These are phyloP conservation scores for Cecropterus lyciades DNA, from an alignment of 1,140 invertebrate species.

Conservation along the genomic window DNA sequence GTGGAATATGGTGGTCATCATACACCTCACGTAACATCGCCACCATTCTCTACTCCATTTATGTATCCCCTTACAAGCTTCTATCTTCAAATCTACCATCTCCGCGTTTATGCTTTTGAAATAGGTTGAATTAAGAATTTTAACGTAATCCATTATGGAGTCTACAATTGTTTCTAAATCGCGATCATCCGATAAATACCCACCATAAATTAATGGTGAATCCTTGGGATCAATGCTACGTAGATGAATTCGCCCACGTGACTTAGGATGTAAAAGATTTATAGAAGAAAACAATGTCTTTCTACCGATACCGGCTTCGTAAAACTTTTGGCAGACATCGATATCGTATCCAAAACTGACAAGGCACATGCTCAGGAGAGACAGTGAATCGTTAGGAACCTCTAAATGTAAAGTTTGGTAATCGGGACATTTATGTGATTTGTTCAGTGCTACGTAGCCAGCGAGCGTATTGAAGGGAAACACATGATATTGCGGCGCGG, in stretches of 20 bases:
- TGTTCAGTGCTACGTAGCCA: conserved; percentile 88
- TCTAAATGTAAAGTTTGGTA: conserved; percentile 37
- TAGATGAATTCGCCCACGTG: conserved; percentile 42
- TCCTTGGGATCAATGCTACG: conserved; percentile 41
- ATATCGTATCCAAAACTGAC: conserved; percentile 15
- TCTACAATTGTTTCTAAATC: conserved; percentile 43
- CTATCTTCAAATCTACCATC: conserved; percentile 26
- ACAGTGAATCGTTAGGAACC: conserved; percentile 16
- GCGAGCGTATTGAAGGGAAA: conserved; percentile 90
- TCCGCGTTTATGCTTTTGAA: conserved; percentile 41
- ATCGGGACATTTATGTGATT: conserved; percentile 40
- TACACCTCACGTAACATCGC: conserved; percentile 64
- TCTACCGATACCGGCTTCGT: conserved; percentile 38
- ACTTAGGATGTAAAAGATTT: conserved; percentile 42
- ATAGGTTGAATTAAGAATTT: conserved; percentile 37
- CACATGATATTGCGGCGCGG: conserved; percentile 85
- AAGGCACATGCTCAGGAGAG: conserved; percentile 18
- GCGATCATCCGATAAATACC: conserved; percentile 26
- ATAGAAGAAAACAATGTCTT: conserved; percentile 31
- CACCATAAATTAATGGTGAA: conserved; percentile 38
- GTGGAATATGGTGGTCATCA: conserved; percentile 66
- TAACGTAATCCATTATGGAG: conserved; percentile 36
- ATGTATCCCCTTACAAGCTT: not conserved
- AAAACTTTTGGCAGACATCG: conserved; percentile 39
- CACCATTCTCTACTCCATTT: conserved; percentile 53